Percentiles rank a stretch among this genome's conserved stretches.
These are phyloP conservation scores for Diplosoma virens DNA, from an alignment of 23 tunicate species.

Conservation along the genomic window DNA sequence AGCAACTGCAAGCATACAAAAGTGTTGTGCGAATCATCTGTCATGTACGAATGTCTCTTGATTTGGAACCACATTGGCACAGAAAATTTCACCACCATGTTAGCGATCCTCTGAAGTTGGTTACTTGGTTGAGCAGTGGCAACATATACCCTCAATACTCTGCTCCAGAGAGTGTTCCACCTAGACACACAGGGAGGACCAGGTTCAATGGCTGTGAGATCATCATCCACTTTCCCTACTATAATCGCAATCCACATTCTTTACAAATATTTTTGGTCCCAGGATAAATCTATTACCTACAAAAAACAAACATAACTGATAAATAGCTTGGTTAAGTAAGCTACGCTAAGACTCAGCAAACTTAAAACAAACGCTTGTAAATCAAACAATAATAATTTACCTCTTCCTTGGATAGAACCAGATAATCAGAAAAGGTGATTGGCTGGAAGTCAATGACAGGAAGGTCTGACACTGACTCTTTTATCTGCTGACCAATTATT, in stretches of 20 bases:
- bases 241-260: constrained; percentile 9
- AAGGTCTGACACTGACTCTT: neutral
- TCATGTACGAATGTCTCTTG: constrained; percentile 15
- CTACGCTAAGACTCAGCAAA: too few relatives aligned
- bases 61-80: constrained; percentile 23
- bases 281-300: constrained; percentile 18
- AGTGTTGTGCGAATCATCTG: too few relatives aligned
- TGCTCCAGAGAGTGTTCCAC: constrained; percentile 17
- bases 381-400: constrained; percentile 7
- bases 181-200: constrained; percentile 21
- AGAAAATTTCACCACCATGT: constrained; percentile 20
- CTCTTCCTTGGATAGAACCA: constrained; percentile 2
- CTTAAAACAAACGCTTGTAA: too few relatives aligned
- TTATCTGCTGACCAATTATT: constrained; percentile 17
- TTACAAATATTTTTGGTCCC: constrained; percentile 13
- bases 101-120: constrained; percentile 29
- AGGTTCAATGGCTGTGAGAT: constrained; percentile 27
- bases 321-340: constrained; percentile 6
- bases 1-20: too few relatives aligned
- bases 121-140: constrained; percentile 22
- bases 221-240: constrained; percentile 1
- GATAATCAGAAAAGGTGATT: constrained; percentile 1
- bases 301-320: constrained; percentile 20
- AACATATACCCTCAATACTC: constrained; percentile 9
- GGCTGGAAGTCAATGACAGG: constrained; percentile 20